Evolutionary conservation across 2,888 invertebrate species (phyloP).

Genomic region (Serrognathus titanus): DNA sequence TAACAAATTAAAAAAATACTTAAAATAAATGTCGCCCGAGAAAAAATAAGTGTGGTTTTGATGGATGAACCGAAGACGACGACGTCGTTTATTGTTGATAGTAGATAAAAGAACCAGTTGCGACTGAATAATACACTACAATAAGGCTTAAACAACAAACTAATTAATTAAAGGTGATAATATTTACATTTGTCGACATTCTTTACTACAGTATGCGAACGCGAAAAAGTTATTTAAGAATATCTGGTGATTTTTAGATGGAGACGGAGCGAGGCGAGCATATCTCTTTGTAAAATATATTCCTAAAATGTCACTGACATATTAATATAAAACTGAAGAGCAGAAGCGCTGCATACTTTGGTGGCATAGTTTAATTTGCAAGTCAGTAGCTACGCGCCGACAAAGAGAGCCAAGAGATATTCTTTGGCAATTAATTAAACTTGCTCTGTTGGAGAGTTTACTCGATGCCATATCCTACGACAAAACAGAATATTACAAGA

Average conservation of each 20-base stretch:
- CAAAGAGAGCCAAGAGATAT: constrained; percentile 42
- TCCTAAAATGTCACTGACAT: constrained; percentile 47
- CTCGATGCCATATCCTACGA: not conserved
- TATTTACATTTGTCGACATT: constrained; percentile 1
- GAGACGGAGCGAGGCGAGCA: constrained; percentile 3
- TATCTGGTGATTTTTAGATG: constrained; percentile 1
- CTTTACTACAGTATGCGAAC: not conserved
- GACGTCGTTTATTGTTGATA: no score
- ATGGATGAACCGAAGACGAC: no score
- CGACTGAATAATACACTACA: not conserved
- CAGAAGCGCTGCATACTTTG: constrained; percentile 44
- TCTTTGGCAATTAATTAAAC: constrained; percentile 41
- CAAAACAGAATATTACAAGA: constrained; percentile 6
- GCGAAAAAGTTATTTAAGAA: constrained; percentile 2
- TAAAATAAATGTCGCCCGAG: no score
- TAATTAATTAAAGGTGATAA: constrained; percentile 3
- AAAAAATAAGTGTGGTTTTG: no score
- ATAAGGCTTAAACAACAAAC: not conserved
- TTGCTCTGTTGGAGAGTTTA: constrained; percentile 17
- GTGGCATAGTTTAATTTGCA: constrained; percentile 50
- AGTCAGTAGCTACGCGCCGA: constrained; percentile 43
- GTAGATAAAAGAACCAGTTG: not conserved
- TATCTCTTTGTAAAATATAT: constrained; percentile 33
- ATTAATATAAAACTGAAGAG: constrained; percentile 44
- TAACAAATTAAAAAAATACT: no score